Evolutionary conservation across 2,113 vertebrate species (phyloP), one percentile per base, ranked within the genome.

Genomic region (Elanoides forficatus): DNA sequence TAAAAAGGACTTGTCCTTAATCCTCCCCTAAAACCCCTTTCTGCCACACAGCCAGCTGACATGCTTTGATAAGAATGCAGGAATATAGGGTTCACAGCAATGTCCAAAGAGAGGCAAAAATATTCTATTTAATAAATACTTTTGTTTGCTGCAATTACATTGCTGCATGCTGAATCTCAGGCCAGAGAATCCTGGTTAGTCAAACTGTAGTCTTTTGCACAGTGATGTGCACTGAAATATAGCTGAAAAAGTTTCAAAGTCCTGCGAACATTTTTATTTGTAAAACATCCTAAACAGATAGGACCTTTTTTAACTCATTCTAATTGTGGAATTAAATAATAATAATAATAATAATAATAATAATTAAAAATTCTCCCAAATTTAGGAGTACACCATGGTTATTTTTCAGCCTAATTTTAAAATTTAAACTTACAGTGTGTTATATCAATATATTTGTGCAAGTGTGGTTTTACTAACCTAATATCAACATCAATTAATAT

Each of bases 221-320:
- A n/a, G 13, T 26, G 19, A n/a, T 17, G 2, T 27, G 34, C 6
- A 15, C 5, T 34, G 15, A 74, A 81, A 65, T 22, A 40, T 11
- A 45, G 16, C 9, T 36, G 3, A 40, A 78, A 36, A 65, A 8
- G 1, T 9, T 47, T 29, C 10, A 17, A 62, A 92, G 18, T 48
- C 6, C 11, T 67, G 13, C 34, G 10, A 71, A 36, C 1, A 2
- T 45, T 58, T 84, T 81, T 58, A 66, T 56, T 84, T 53, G 7
- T 32, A 83, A 93, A 56, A 13, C 16, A 42, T 38, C 26, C 6
- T 32, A n/a, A n/a, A n/a, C n/a, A n/a, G 11, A 34, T 9, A 50
- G 7, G 9, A 13, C 3, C 0, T 23, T 38, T 66, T 74, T 26
- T 5, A 56, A 8, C 4, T 16, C 0, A 1, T 72, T 59, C 2